phyloP scores from a whole-genome alignment of 30 jellyfish, hydroid and myxozoan genomes.

The Sanderia malayensis region DNA sequence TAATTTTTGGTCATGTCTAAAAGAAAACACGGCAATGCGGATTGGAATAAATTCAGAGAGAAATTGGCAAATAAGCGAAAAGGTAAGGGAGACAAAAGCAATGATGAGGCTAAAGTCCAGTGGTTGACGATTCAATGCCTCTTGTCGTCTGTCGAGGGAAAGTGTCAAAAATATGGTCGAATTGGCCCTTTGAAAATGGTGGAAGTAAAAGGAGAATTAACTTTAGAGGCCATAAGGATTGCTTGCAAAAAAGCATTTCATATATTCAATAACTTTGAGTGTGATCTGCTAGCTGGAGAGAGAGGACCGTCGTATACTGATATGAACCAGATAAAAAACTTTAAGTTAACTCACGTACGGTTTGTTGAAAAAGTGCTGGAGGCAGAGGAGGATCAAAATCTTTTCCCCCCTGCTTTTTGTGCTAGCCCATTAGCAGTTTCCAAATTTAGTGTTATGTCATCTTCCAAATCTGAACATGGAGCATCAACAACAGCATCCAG shows the following conservation, averaged over 20 bases:
- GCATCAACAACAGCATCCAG: background rate
- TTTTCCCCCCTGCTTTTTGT: constrained; percentile 10
- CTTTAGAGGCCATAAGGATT: background rate
- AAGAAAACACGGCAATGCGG: constrained; percentile 23
- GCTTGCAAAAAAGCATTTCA: constrained; percentile 26
- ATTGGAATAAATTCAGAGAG: constrained; percentile 10
- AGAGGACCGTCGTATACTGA: constrained; percentile 25
- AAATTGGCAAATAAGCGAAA: constrained; percentile 13
- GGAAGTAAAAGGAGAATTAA: constrained; percentile 2
- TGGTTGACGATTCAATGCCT: constrained; percentile 21
- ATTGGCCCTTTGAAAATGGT: constrained; percentile 30
- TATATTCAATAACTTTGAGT: background rate
- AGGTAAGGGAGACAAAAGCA: constrained; percentile 1
- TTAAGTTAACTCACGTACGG: constrained; percentile 7
- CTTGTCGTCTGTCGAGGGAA: constrained; percentile 23
- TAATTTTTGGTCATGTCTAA: background rate
- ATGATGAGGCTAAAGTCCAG: background rate
- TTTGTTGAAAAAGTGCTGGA: constrained; percentile 7
- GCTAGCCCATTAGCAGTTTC: background rate
- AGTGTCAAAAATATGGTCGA: constrained; percentile 17
- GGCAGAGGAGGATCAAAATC: background rate
- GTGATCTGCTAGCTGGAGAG: constrained; percentile 30
- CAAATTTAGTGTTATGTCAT: background rate
- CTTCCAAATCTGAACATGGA: background rate
- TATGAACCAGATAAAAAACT: background rate